Percentiles rank a stretch among this genome's conserved stretches.
phyloP scores from a whole-genome alignment of 1,140 invertebrate species.

The Meloidogyne floridensis region DNA sequence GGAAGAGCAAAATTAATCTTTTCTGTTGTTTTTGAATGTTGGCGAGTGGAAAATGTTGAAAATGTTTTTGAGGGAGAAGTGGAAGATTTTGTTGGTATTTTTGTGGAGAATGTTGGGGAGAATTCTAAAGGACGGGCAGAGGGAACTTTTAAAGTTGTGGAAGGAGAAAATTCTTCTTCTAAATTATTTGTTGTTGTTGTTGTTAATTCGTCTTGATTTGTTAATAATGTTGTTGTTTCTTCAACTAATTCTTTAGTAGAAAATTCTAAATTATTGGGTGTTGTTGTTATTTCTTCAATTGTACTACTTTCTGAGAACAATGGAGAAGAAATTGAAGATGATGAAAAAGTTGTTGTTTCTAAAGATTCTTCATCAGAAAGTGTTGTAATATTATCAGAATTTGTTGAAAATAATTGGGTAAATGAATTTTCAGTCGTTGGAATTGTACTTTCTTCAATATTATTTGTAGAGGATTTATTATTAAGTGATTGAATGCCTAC shows the following conservation, averaged over 20 bases:
- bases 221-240: neutral
- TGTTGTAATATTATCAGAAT: too few species aligned
- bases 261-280: too few species aligned
- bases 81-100: neutral
- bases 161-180: neutral
- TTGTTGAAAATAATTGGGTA: too few species aligned
- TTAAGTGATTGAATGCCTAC: neutral
- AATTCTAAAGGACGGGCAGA: conserved; percentile 21
- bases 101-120: conserved; percentile 4
- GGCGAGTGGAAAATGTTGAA: neutral
- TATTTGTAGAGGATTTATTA: conserved; percentile 9
- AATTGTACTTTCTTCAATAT: neutral
- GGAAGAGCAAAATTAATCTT: conserved; percentile 27
- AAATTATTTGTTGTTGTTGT: neutral
- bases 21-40: neutral
- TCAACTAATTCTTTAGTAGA: neutral
- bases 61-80: neutral
- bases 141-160: neutral
- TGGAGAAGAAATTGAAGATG: neutral
- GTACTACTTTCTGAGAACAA: neutral
- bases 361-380: neutral
- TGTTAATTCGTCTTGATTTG: neutral
- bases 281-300: neutral
- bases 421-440: neutral
- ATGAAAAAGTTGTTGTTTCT: neutral